Percentiles rank a stretch among this genome's conserved stretches.
Evolutionary conservation across 2,888 invertebrate genomes (phyloP).

Genomic region (Tribolium freemani): DNA sequence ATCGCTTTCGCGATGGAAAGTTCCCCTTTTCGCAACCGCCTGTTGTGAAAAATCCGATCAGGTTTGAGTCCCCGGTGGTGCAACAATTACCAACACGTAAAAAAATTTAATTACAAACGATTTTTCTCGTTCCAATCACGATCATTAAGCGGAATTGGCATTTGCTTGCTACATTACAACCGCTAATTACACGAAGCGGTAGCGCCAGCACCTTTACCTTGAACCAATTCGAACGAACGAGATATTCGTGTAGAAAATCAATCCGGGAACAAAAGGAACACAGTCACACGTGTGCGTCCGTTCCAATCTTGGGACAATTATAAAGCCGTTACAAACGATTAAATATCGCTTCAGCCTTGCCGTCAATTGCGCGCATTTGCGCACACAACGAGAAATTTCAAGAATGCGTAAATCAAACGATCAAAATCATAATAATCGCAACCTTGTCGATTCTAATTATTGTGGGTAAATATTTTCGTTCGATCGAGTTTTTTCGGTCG

Average conservation of each 20-base stretch:
- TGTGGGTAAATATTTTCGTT: neutral
- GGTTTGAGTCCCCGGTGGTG: neutral
- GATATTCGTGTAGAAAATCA: neutral
- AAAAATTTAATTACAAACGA: slow-evolving; percentile 27
- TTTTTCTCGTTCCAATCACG: slow-evolving; percentile 27
- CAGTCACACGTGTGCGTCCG: slow-evolving; percentile 11
- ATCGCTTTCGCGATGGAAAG: neutral
- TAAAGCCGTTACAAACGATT: slow-evolving; percentile 28
- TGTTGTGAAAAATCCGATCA: neutral
- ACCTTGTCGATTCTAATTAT: slow-evolving; percentile 31
- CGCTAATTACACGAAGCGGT: slow-evolving; percentile 34
- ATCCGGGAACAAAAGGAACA: slow-evolving; percentile 11
- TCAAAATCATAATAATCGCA: slow-evolving; percentile 6
- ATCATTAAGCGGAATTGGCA: slow-evolving; percentile 31
- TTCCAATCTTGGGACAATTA: slow-evolving; percentile 22
- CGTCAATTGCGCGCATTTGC: slow-evolving; percentile 15
- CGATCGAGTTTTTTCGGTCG: neutral
- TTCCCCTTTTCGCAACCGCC: neutral
- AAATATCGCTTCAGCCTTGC: slow-evolving; percentile 24
- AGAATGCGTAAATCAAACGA: slow-evolving; percentile 23
- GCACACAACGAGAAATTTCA: slow-evolving; percentile 14
- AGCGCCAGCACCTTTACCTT: slow-evolving; percentile 37
- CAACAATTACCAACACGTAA: slow-evolving; percentile 6
- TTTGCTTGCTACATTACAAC: slow-evolving; percentile 31
- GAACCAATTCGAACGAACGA: slow-evolving; percentile 24